These are phyloP conservation scores for Cantharis flavilabris DNA, from an alignment of 2,888 invertebrate genomes.

Conservation along the genomic window DNA sequence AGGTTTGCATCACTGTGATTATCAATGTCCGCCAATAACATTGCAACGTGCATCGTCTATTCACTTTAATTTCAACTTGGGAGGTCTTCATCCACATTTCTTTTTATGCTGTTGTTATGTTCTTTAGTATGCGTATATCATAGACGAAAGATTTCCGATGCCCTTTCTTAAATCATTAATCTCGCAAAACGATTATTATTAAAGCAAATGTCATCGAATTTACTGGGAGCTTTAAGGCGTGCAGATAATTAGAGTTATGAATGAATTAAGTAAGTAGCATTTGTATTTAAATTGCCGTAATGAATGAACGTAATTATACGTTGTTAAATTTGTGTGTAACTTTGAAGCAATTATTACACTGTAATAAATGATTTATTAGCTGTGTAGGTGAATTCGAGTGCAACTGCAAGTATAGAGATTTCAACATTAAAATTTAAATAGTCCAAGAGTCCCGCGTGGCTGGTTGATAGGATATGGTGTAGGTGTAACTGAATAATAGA, in stretches of 20 bases:
- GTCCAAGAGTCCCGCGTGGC: constrained; percentile 45
- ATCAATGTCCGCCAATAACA: constrained; percentile 33
- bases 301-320: constrained; percentile 34
- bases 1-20: constrained; percentile 28
- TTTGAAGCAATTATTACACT: constrained; percentile 31
- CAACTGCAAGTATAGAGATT: background rate
- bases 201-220: constrained; percentile 2
- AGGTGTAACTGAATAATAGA: constrained; percentile 48
- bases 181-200: background rate
- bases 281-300: constrained; percentile 34
- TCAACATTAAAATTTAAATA: constrained; percentile 31
- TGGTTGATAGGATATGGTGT: constrained; percentile 43
- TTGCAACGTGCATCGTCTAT: constrained; percentile 25
- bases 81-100: constrained; percentile 51
- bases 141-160: background rate
- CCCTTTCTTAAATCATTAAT: background rate
- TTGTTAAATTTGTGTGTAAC: constrained; percentile 33
- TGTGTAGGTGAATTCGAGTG: background rate
- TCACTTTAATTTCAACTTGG: constrained; percentile 45
- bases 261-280: constrained; percentile 28
- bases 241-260: constrained; percentile 33
- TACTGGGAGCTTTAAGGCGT: constrained; percentile 9
- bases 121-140: constrained; percentile 35
- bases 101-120: constrained; percentile 46
- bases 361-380: constrained; percentile 25